Percentiles rank a stretch among this genome's conserved stretches.
These are phyloP conservation scores for Sinosuthora webbiana DNA, from an alignment of 2,113 vertebrate species.

Conservation along the genomic window DNA sequence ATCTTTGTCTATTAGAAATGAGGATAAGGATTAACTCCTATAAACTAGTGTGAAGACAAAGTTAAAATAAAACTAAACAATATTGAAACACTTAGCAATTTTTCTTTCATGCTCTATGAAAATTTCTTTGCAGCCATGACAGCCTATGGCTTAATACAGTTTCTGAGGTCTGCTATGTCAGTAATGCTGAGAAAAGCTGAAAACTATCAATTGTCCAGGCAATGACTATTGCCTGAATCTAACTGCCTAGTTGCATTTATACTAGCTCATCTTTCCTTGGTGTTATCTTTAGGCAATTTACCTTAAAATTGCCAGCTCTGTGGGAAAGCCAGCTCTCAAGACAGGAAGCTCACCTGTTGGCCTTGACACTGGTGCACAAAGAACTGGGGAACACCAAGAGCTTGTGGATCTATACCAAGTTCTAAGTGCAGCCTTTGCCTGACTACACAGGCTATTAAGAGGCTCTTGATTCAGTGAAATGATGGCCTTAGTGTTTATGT, in stretches of 20 bases:
- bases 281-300: slow-evolving; percentile 8
- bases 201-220: slow-evolving; percentile 48
- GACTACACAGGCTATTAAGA: neutral
- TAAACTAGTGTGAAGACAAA: slow-evolving; percentile 64
- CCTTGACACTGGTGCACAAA: neutral
- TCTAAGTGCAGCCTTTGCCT: neutral
- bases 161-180: neutral
- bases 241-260: slow-evolving; percentile 36
- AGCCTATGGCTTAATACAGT: slow-evolving; percentile 34
- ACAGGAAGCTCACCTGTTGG: neutral
- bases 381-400: neutral
- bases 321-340: slow-evolving; percentile 10
- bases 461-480: neutral
- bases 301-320: neutral
- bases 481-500: neutral
- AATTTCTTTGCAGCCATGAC: slow-evolving; percentile 32
- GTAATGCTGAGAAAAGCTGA: slow-evolving; percentile 22
- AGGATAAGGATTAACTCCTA: slow-evolving; percentile 65
- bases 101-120: neutral
- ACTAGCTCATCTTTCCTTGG: slow-evolving; percentile 27
- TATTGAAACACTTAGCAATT: slow-evolving; percentile 54
- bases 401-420: neutral
- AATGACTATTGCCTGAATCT: slow-evolving; percentile 34
- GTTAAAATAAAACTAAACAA: slow-evolving; percentile 69
- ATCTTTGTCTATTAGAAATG: slow-evolving; percentile 73